These are phyloP conservation scores for Drosophila robusta DNA, from an alignment of 2,888 invertebrate genomes.

Conservation along the genomic window DNA sequence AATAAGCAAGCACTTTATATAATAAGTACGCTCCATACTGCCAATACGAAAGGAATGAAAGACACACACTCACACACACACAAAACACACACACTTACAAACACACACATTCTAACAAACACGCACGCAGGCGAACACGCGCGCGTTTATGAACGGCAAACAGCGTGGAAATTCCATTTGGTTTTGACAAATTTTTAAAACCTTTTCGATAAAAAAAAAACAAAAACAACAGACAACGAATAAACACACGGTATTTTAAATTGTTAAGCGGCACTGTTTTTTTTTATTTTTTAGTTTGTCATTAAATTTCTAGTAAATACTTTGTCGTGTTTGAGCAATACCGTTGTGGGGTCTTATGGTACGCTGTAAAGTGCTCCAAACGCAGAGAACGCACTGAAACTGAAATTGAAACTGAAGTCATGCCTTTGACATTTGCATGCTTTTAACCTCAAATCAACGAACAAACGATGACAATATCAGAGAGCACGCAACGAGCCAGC, in stretches of 20 bases:
- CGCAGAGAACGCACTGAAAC: conserved; percentile 65
- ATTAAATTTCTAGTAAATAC: conserved; percentile 7
- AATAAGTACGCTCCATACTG: conserved; percentile 58
- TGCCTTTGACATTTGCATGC: conserved; percentile 52
- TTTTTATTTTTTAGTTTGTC: conserved; percentile 1
- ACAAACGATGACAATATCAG: conserved; percentile 20
- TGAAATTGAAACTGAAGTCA: conserved; percentile 58
- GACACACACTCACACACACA: conserved; percentile 12
- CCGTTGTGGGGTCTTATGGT: conserved; percentile 29
- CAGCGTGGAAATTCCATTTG: conserved; percentile 42
- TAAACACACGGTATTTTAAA: conserved; percentile 16
- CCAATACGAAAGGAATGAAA: conserved; percentile 33
- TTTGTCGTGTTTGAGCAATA: conserved; percentile 33
- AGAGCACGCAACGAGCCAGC: conserved; percentile 4
- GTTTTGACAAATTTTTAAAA: conserved; percentile 29
- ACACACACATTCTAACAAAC: conserved; percentile 18
- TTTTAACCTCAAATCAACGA: conserved; percentile 46
- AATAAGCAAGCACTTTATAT: conserved; percentile 65
- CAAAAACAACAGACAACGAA: conserved; percentile 3
- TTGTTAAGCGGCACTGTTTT: conserved; percentile 6
- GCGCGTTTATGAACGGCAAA: conserved; percentile 42
- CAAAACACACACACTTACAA: conserved; percentile 19
- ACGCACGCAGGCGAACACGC: conserved; percentile 39
- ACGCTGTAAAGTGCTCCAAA: conserved; percentile 51
- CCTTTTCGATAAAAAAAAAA: conserved; percentile 21